Conservation (phyloP, 2,113 vertebrate genomes). For the Macroglossus sobrinus region DNA sequence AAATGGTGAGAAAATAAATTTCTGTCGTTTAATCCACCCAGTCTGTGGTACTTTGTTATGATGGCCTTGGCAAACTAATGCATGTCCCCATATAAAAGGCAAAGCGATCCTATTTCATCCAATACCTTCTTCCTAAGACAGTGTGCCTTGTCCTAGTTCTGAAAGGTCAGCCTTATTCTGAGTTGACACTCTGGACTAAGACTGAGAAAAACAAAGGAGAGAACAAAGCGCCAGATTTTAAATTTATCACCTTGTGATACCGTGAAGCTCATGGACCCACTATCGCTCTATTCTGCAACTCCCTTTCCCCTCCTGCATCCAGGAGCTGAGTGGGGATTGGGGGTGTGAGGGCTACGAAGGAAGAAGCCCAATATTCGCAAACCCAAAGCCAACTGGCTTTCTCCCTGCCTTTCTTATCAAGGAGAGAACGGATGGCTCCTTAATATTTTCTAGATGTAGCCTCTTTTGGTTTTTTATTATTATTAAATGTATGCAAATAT, state of each 20-base stretch:
- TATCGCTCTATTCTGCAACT: neutral
- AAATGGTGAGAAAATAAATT: neutral
- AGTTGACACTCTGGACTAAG: neutral
- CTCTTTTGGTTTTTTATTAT: neutral
- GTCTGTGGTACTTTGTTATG: neutral
- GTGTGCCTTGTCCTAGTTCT: neutral
- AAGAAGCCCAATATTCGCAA: neutral
- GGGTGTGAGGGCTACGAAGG: accelerated
- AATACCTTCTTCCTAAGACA: neutral
- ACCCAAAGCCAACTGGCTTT: neutral
- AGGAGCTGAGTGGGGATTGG: neutral
- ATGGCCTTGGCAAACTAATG: neutral
- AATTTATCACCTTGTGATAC: neutral
- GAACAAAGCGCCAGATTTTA: neutral
- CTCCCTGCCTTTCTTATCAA: neutral
- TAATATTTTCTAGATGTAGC: neutral
- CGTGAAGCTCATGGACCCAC: neutral
- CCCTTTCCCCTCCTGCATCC: neutral
- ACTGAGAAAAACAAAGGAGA: neutral
- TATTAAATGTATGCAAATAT: neutral
- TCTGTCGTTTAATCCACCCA: neutral
- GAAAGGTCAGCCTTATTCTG: neutral
- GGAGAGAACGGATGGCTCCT: neutral
- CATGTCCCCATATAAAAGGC: neutral
- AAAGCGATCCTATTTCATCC: neutral